Percentiles rank a stretch among this genome's conserved stretches.
phyloP scores from a whole-genome alignment of 2,888 invertebrate species.

The Mesochorus sp. region DNA sequence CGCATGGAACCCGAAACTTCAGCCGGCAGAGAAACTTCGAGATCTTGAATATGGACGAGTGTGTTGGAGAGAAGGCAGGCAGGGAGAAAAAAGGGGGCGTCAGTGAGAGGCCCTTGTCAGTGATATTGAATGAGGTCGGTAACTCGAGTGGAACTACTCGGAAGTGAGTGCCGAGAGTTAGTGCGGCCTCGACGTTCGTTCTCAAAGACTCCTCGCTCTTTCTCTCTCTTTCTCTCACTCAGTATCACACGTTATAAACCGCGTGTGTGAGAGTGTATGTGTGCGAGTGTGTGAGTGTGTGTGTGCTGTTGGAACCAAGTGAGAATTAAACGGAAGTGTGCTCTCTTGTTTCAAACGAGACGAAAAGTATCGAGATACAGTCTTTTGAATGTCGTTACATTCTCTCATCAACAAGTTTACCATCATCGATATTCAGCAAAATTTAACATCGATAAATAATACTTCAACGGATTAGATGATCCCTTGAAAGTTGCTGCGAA shows the following conservation, averaged over 20 bases:
- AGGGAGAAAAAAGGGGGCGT: neutral
- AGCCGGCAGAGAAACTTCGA: constrained; percentile 34
- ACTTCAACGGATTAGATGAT: no score
- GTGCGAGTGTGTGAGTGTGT: neutral
- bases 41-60: neutral
- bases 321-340: constrained; percentile 12
- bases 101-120: constrained; percentile 47
- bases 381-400: neutral
- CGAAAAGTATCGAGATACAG: neutral
- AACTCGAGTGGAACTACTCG: constrained; percentile 59
- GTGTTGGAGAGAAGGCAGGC: neutral
- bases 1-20: constrained; percentile 6
- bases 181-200: constrained; percentile 47
- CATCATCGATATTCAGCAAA: neutral
- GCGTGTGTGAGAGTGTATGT: neutral
- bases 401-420: neutral
- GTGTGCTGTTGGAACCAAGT: constrained; percentile 20
- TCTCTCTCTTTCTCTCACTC: no score
- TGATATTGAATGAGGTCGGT: constrained; percentile 58
- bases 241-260: constrained; percentile 15
- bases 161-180: constrained; percentile 54
- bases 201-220: constrained; percentile 33
- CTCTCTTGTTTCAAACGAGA: constrained; percentile 3
- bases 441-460: no score
- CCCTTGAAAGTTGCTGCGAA: no score